Evolutionary conservation across 2,113 vertebrate genomes (phyloP).

Genomic region (Dipodomys ordii): DNA sequence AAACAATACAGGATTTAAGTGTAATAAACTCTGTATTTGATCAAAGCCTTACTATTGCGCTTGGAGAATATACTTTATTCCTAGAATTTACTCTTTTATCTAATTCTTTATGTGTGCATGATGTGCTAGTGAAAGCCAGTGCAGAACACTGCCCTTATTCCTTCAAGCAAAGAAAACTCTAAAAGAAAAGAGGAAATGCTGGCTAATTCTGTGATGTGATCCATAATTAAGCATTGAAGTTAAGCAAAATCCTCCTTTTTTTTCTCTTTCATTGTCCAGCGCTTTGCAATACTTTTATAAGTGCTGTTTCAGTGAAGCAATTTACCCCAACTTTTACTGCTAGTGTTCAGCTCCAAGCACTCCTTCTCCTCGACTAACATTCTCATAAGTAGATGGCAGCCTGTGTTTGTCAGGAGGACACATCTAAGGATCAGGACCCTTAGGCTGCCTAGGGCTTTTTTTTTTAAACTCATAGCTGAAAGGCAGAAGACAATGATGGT

Average conservation of each 20-base stretch:
- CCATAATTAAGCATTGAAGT: constrained; percentile 31
- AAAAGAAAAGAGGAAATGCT: constrained; percentile 21
- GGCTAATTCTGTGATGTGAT: not conserved
- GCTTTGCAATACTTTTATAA: not conserved
- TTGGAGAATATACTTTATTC: constrained; percentile 9
- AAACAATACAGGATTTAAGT: not conserved
- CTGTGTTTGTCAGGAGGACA: not conserved
- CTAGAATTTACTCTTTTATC: not conserved
- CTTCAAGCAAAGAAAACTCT: not conserved
- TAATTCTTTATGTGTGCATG: not conserved
- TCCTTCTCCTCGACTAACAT: not conserved
- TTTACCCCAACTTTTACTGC: not conserved
- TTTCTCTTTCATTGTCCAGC: not conserved
- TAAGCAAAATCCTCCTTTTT: not conserved
- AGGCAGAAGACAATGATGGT: not conserved
- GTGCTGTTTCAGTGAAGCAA: not conserved
- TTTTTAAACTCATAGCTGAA: constrained; percentile 23
- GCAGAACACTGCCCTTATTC: not conserved
- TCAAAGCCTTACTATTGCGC: not conserved
- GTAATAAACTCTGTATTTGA: not conserved
- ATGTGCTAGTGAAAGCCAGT: not conserved
- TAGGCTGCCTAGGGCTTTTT: not conserved
- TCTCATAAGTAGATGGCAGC: not conserved
- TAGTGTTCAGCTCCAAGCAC: not conserved
- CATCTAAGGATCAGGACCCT: not conserved